A percentile compares a stretch with the other conserved stretches of the same genome.
phyloP scores from a whole-genome alignment of 2,797 vertebrate genomes.

The Hydrolagus colliei region DNA sequence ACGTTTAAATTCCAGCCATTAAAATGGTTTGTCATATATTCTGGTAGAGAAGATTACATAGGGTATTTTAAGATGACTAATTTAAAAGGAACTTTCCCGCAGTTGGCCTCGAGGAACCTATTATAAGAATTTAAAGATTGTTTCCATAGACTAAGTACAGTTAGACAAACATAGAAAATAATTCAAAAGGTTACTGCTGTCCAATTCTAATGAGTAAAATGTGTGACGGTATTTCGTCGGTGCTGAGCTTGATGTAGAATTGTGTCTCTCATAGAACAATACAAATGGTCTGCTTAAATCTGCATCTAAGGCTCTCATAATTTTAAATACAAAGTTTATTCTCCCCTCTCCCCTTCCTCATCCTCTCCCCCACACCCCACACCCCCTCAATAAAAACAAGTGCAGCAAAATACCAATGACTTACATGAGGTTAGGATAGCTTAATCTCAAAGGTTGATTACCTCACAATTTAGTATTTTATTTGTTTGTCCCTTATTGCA shows the following conservation, averaged over 20 bases:
- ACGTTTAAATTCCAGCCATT: constrained; percentile 19
- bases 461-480: too few species aligned
- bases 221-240: neutral
- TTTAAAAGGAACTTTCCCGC: constrained; percentile 8
- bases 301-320: too few species aligned
- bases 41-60: constrained; percentile 29
- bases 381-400: too few species aligned
- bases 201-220: neutral
- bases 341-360: too few species aligned
- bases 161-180: neutral
- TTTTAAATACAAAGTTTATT: too few species aligned
- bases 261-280: neutral
- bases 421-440: too few species aligned
- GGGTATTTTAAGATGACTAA: neutral
- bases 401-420: too few species aligned
- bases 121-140: constrained; percentile 20
- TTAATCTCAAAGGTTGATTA: too few species aligned
- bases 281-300: too few species aligned
- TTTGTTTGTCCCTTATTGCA: too few species aligned
- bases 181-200: neutral
- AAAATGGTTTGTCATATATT: constrained; percentile 20
- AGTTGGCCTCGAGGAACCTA: neutral
- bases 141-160: neutral
- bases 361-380: too few species aligned
- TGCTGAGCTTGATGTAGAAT: neutral